Evolutionary conservation across 2,113 vertebrate genomes (phyloP).

Genomic region (Bagarius yarrelli): DNA sequence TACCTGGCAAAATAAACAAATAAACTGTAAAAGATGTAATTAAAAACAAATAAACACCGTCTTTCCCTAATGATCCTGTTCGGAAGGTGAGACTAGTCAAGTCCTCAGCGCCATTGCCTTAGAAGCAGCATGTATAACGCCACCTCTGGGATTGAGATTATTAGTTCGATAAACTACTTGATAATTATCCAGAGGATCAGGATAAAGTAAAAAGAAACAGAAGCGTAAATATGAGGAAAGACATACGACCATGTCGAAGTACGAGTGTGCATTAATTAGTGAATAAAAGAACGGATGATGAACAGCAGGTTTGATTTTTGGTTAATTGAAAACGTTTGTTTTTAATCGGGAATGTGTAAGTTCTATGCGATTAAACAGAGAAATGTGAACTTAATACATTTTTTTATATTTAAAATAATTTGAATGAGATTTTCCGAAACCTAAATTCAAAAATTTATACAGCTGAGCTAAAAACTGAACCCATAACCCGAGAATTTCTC

Average conservation of each 20-base stretch:
- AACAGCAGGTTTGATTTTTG: not conserved
- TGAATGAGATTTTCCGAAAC: too few species aligned
- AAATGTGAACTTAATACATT: too few species aligned
- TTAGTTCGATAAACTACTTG: slow-evolving; percentile 66
- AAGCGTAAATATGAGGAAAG: not conserved
- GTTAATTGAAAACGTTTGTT: too few species aligned
- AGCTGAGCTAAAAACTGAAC: too few species aligned
- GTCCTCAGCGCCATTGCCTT: slow-evolving; percentile 42
- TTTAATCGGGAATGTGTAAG: too few species aligned
- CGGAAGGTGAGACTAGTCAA: slow-evolving; percentile 21
- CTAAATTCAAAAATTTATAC: too few species aligned
- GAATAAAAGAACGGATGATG: not conserved
- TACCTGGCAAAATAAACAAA: too few species aligned
- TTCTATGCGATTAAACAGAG: too few species aligned
- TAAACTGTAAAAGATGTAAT: too few species aligned
- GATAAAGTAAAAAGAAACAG: slow-evolving; percentile 59
- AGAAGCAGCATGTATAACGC: slow-evolving; percentile 59
- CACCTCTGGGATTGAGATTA: slow-evolving; percentile 72
- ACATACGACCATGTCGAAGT: not conserved
- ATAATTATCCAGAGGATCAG: slow-evolving; percentile 67
- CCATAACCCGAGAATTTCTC: too few species aligned
- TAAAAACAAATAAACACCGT: too few species aligned
- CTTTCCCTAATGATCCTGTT: slow-evolving; percentile 37
- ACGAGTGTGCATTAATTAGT: not conserved
- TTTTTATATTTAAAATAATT: too few species aligned